phyloP scores from a whole-genome alignment of 2,113 vertebrate species.

The Taurulus bubalis region DNA sequence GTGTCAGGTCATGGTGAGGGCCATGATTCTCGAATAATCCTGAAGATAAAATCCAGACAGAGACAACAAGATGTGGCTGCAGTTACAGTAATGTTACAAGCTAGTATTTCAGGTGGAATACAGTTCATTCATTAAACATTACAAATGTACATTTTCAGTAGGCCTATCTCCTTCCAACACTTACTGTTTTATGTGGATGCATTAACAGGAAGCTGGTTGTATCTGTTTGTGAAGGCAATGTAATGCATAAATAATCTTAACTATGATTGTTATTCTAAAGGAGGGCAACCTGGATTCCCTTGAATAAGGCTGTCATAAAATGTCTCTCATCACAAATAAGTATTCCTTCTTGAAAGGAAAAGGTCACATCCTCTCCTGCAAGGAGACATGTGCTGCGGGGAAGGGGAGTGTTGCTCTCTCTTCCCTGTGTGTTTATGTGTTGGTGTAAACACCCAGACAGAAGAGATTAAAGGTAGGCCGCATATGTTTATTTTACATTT shows the following conservation, averaged over 20 bases:
- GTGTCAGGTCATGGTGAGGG: background rate
- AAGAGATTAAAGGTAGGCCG: constrained; percentile 51
- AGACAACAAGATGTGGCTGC: background rate
- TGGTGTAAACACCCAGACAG: constrained; percentile 41
- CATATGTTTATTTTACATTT: constrained; percentile 53
- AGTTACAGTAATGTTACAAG: background rate
- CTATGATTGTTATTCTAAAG: constrained; percentile 39
- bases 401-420: constrained; percentile 39
- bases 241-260: constrained; percentile 27
- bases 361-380: constrained; percentile 68
- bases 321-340: constrained; percentile 58
- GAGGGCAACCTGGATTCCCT: constrained; percentile 19
- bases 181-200: background rate
- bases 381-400: constrained; percentile 21
- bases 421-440: constrained; percentile 52
- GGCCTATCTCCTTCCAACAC: background rate
- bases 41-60: constrained; percentile 10
- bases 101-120: background rate
- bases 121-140: background rate
- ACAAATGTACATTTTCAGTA: background rate
- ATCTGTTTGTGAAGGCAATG: background rate
- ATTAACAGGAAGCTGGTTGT: constrained; percentile 3
- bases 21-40: background rate
- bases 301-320: constrained; percentile 49
- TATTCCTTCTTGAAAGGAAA: constrained; percentile 60